A percentile compares a stretch with the other conserved stretches of the same genome.
phyloP scores from a whole-genome alignment of 2,113 vertebrate genomes.

The Marmota flaviventris region DNA sequence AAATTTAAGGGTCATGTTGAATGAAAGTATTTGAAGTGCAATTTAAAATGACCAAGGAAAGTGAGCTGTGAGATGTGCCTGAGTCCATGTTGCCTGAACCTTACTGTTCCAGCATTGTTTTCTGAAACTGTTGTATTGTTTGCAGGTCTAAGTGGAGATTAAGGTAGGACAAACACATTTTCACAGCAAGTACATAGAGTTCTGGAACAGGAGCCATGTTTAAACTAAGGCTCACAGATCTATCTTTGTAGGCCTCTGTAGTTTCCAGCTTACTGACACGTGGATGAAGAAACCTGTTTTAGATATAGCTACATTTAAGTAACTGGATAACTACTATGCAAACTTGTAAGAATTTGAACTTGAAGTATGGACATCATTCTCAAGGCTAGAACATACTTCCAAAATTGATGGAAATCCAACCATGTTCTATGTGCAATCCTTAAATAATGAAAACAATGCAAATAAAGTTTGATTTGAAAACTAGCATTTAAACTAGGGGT shows the following conservation, averaged over 20 bases:
- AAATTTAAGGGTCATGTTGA: slow-evolving; percentile 47
- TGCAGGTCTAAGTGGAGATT: slow-evolving; percentile 76
- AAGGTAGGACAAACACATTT: slow-evolving; percentile 67
- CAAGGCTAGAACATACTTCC: not conserved
- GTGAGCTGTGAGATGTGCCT: slow-evolving; percentile 58
- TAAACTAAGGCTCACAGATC: not conserved
- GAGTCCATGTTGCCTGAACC: slow-evolving; percentile 48
- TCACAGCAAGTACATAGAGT: slow-evolving; percentile 58
- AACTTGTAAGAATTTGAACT: not conserved
- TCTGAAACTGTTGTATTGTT: slow-evolving; percentile 38
- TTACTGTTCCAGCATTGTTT: slow-evolving; percentile 6
- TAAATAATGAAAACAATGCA: not conserved
- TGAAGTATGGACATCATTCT: not conserved
- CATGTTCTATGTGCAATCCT: not conserved
- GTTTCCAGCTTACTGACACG: not conserved
- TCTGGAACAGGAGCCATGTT: slow-evolving; percentile 50
- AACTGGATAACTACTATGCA: not conserved
- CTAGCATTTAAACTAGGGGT: not conserved
- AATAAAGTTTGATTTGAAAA: not conserved
- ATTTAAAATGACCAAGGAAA: slow-evolving; percentile 81
- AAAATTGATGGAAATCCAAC: not conserved
- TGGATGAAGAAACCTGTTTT: not conserved
- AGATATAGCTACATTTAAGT: not conserved
- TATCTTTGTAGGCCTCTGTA: not conserved
- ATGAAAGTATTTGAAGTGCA: slow-evolving; percentile 71